Evolutionary conservation across 1,140 invertebrate species (phyloP).

Genomic region (Lordiphosa stackelbergi): DNA sequence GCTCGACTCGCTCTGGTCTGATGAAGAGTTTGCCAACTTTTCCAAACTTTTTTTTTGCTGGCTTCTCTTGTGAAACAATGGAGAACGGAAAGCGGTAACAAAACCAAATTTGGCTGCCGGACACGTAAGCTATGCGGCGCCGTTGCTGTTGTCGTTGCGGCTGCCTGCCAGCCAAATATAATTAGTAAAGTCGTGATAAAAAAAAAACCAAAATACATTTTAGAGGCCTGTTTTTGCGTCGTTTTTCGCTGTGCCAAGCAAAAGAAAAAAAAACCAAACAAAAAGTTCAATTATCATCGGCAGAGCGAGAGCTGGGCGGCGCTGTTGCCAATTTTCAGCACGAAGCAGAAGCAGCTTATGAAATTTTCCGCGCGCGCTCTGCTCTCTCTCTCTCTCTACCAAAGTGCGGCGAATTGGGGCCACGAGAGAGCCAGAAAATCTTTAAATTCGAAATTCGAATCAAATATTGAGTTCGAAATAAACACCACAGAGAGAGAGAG

Average conservation of each 20-base stretch:
- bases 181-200: slow-evolving; percentile 58
- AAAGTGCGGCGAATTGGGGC: slow-evolving; percentile 55
- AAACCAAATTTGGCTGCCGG: slow-evolving; percentile 20
- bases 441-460: slow-evolving; percentile 62
- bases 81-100: slow-evolving; percentile 22
- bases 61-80: slow-evolving; percentile 40
- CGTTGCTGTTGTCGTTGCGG: slow-evolving; percentile 3
- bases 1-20: too few species aligned
- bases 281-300: slow-evolving; percentile 66
- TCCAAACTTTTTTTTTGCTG: too few species aligned
- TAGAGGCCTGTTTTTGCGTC: slow-evolving; percentile 58
- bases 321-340: slow-evolving; percentile 55
- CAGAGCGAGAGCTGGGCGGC: slow-evolving; percentile 27
- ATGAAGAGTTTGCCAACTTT: too few species aligned
- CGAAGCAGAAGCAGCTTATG: slow-evolving; percentile 42
- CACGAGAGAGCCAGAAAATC: slow-evolving; percentile 1
- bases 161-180: slow-evolving; percentile 37
- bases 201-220: slow-evolving; percentile 36
- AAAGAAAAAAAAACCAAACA: slow-evolving; percentile 16
- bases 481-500: slow-evolving; percentile 2
- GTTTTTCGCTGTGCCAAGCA: slow-evolving; percentile 34
- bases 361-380: slow-evolving; percentile 62
- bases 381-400: slow-evolving; percentile 12
- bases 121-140: slow-evolving; percentile 13
- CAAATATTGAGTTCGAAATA: slow-evolving; percentile 68